Evolutionary conservation across 2,888 invertebrate species (phyloP).

Genomic region (Slavum lentiscoides): DNA sequence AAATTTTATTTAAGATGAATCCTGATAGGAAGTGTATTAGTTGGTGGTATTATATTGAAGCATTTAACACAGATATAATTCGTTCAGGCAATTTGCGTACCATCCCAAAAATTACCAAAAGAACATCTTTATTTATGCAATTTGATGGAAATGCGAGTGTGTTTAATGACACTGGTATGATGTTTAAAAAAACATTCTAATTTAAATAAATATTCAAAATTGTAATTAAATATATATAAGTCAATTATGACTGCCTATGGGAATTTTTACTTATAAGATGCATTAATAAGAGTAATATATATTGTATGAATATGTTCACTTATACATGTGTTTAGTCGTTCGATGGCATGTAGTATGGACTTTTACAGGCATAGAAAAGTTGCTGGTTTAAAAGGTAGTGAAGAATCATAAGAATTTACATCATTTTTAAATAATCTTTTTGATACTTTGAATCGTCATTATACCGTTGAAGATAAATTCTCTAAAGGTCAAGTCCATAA

Average conservation of each 20-base stretch:
- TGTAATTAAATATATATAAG: neutral
- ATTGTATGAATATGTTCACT: neutral
- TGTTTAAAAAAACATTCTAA: constrained; percentile 3
- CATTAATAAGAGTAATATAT: neutral
- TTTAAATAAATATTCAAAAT: constrained; percentile 11
- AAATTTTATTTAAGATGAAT: constrained; percentile 3
- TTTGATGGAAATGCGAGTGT: neutral
- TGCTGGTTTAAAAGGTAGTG: neutral
- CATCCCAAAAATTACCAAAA: neutral
- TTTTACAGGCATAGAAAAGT: neutral
- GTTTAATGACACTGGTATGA: neutral
- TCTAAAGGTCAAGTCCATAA: no score
- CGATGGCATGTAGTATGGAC: constrained; percentile 5
- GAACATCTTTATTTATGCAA: neutral
- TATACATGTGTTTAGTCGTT: neutral
- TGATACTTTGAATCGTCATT: constrained; percentile 1
- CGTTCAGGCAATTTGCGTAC: neutral
- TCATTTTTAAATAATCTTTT: constrained; percentile 9
- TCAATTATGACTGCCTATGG: neutral
- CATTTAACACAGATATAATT: neutral
- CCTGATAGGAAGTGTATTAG: neutral
- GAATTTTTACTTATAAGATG: neutral
- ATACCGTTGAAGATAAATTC: constrained; percentile 1
- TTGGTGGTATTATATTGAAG: neutral
- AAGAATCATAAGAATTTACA: neutral